These are phyloP conservation scores for Dendrocincla fuliginosa DNA, from an alignment of 2,797 vertebrate species.

Conservation along the genomic window DNA sequence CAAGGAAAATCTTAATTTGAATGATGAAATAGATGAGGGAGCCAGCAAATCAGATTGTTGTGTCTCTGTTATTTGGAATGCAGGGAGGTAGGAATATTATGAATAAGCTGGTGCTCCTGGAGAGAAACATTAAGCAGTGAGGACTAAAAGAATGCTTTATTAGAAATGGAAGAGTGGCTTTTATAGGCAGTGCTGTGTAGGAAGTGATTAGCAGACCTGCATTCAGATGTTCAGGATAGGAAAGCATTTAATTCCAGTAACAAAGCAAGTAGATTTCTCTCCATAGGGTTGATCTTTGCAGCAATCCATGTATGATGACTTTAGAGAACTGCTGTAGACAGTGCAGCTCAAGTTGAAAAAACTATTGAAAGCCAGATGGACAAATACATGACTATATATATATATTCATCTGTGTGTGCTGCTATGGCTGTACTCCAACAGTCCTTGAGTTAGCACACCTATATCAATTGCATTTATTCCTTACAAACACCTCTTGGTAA, in stretches of 20 bases:
- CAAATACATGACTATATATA: background rate
- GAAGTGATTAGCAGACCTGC: background rate
- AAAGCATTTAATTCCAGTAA: background rate
- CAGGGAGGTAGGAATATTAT: background rate
- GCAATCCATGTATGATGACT: background rate
- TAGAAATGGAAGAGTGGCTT: slow-evolving; percentile 10
- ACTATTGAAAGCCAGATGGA: background rate
- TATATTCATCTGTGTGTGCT: background rate
- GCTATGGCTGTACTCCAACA: background rate
- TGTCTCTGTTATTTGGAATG: background rate
- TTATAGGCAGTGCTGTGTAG: background rate
- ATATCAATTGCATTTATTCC: background rate
- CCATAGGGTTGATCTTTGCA: background rate
- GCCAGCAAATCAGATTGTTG: background rate
- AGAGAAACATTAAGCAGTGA: background rate
- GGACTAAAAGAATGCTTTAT: background rate
- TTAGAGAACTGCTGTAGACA: background rate
- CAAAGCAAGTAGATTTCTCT: background rate
- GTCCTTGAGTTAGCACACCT: background rate
- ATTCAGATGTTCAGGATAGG: background rate
- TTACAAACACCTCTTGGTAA: background rate
- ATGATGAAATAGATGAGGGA: background rate
- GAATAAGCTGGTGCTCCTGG: background rate
- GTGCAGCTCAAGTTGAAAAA: background rate
- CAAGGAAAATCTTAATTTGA: background rate